Conservation (phyloP, 2,797 vertebrate species). For the Thamnophis elegans region DNA sequence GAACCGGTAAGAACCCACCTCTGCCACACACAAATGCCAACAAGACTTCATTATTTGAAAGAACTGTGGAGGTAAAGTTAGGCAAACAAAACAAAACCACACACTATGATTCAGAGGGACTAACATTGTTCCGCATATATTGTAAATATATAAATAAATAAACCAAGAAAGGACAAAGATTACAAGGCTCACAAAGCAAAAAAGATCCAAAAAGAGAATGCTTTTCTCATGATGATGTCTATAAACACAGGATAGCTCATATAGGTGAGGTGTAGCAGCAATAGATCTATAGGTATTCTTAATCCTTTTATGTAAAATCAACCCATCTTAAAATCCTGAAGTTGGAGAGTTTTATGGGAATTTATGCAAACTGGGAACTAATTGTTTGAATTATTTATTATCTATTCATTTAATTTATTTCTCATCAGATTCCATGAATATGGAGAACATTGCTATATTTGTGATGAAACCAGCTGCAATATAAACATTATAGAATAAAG, state of each 20-base stretch:
- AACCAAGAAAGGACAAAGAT: not conserved
- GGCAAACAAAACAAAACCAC: not conserved
- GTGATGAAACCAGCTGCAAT: not conserved
- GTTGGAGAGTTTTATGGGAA: not conserved
- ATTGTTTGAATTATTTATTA: slow-evolving; percentile 11
- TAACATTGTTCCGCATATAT: not conserved
- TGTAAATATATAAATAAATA: not conserved
- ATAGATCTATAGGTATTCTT: not conserved
- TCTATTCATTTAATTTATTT: slow-evolving; percentile 16
- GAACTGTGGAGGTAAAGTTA: not conserved
- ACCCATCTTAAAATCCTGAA: slow-evolving; percentile 14
- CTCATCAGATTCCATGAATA: not conserved
- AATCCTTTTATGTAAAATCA: not conserved
- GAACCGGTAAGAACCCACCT: too few species aligned
- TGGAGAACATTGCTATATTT: not conserved
- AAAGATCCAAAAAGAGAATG: not conserved
- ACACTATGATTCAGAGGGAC: not conserved
- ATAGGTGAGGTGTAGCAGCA: not conserved
- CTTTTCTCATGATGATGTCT: not conserved
- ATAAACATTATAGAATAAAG: not conserved
- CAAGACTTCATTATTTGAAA: not conserved
- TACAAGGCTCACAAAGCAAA: not conserved
- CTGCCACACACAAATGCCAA: not conserved
- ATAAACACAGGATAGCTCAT: not conserved
- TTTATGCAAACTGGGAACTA: not conserved